Conservation (phyloP, 2,888 invertebrate genomes). For the Drosophila barbarae region DNA sequence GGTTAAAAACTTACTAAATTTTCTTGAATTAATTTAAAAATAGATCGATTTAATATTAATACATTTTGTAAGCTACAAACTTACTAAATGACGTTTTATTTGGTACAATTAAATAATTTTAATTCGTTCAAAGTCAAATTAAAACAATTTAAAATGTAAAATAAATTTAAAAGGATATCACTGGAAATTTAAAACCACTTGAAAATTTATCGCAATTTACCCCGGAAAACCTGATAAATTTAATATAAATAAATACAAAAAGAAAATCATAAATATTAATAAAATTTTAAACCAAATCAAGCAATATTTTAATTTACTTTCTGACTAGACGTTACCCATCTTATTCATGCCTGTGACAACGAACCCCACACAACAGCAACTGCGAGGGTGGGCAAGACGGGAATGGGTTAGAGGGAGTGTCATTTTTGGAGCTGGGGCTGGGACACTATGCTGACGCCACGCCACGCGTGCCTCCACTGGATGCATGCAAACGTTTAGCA, state of each 20-base stretch:
- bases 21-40: background rate
- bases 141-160: background rate
- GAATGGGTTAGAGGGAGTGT: background rate
- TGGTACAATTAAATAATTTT: background rate
- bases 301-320: background rate
- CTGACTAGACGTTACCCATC: constrained; percentile 4
- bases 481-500: constrained; percentile 30
- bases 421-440: constrained; percentile 28
- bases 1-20: background rate
- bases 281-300: background rate
- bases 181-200: background rate
- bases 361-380: constrained; percentile 28
- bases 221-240: background rate
- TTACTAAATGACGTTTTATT: background rate
- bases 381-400: constrained; percentile 1
- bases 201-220: background rate
- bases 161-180: background rate
- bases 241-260: no score
- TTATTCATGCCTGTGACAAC: constrained; percentile 3
- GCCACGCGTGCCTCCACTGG: constrained; percentile 52
- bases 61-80: no score
- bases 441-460: constrained; percentile 69
- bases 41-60: no score
- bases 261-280: background rate
- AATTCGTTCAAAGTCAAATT: background rate